Evolutionary conservation across 2,113 vertebrate genomes (phyloP).

Genomic region (Oceanites oceanicus): DNA sequence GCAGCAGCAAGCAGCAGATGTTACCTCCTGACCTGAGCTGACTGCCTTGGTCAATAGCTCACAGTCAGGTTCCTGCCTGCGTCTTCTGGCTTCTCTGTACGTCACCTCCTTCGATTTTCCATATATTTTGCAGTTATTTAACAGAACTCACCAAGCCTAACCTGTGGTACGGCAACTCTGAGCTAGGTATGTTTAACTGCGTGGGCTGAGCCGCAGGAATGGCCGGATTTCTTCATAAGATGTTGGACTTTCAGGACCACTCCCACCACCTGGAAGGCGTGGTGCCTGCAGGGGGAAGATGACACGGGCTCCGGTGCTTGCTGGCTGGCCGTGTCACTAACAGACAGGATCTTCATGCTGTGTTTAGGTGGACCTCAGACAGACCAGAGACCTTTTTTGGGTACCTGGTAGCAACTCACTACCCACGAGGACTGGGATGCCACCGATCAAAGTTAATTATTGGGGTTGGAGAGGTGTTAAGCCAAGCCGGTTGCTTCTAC

Average conservation of each 20-base stretch:
- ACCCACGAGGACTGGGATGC: too few relatives aligned
- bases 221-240: accelerated
- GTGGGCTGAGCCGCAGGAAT: background rate
- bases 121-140: background rate
- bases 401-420: accelerated
- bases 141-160: background rate
- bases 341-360: background rate
- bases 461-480: accelerated
- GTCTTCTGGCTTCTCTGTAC: background rate
- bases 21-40: background rate
- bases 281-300: background rate
- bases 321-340: background rate
- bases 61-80: background rate
- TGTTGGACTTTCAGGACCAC: background rate
- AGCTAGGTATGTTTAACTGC: accelerated
- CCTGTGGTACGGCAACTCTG: background rate
- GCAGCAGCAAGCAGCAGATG: background rate
- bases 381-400: background rate
- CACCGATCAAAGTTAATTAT: too few relatives aligned
- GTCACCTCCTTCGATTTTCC: background rate
- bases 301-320: too few relatives aligned
- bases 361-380: background rate
- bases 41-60: background rate
- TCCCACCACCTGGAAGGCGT: too few relatives aligned
- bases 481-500: background rate